These are phyloP conservation scores for Portevinia maculata DNA, from an alignment of 2,888 invertebrate species.

Conservation along the genomic window DNA sequence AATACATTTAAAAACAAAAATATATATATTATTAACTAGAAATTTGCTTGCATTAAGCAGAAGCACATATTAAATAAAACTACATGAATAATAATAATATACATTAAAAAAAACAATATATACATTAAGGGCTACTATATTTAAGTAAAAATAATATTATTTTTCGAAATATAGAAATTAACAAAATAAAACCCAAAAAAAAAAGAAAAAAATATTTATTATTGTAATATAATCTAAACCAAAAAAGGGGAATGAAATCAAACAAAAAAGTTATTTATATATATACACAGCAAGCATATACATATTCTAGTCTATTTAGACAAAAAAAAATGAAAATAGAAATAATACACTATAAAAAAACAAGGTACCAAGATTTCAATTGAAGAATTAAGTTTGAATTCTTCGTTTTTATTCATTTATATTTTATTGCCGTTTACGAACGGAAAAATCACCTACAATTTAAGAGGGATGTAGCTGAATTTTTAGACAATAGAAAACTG, in stretches of 20 bases:
- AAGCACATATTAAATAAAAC: conserved; percentile 59
- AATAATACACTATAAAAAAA: conserved; percentile 62
- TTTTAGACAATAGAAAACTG: conserved; percentile 56
- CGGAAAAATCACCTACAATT: conserved; percentile 2
- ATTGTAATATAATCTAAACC: conserved; percentile 66
- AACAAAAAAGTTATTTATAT: conserved; percentile 68
- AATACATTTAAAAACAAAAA: conserved; percentile 52
- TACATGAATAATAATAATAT: conserved; percentile 51
- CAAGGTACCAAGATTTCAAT: conserved; percentile 68
- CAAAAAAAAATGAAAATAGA: conserved; percentile 15
- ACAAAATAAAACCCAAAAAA: conserved; percentile 54
- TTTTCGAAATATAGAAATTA: conserved; percentile 71
- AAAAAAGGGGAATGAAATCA: conserved; percentile 41
- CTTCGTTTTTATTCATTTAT: conserved; percentile 9
- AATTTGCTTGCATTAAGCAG: conserved; percentile 69
- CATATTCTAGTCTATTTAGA: conserved; percentile 70
- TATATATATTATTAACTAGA: conserved; percentile 62
- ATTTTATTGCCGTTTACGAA: conserved; percentile 16
- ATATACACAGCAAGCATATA: conserved; percentile 72
- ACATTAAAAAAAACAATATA: conserved; percentile 61
- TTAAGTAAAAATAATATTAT: conserved; percentile 73
- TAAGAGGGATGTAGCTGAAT: conserved; percentile 47
- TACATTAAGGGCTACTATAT: conserved; percentile 69
- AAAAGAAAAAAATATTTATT: conserved; percentile 63
- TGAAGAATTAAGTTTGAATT: conserved; percentile 34